Evolutionary conservation across 2,113 vertebrate genomes (phyloP), one percentile per base, ranked within the genome.

Genomic region (Carlito syrichta): DNA sequence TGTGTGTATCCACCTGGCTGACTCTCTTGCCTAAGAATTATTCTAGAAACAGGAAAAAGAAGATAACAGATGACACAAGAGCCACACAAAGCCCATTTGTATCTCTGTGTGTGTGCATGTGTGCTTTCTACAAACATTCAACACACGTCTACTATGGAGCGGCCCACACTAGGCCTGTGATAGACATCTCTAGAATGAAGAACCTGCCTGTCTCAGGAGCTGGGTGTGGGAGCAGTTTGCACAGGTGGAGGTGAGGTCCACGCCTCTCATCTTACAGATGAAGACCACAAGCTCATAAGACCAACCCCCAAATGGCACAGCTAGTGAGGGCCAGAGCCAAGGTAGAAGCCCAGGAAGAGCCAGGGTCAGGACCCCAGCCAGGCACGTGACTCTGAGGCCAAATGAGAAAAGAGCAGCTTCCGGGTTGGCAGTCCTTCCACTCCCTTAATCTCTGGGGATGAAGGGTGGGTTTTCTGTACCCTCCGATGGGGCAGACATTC

Each of bases 231-330:
- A 2, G 45, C 7, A 23, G 68, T 38, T 86, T n/a, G 30, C 35
- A 8, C 22, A 6, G 43, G 12, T 5, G 17, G 35, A 35, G 11
- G 32, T 25, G 58, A n/a, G 66, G 71, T 8, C 6, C 2, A 16
- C 0, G 3, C 35, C 2, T 0, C 14, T 30, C 22, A 3, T 10
- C 3, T 3, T 27, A 4, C n/a, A 30, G 38, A 19, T 5, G 19
- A 12, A 76, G 14, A n/a, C 3, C 0, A 0, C 0, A 79, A 17
- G 77, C 22, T 30, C 62, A 66, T 11, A 6, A 38, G 92, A 11
- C 5, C 3, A 40, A 9, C 3, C 5, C 38, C 50, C 14, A 1
- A 1, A 2, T 7, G 6, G n/a, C 35, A 3, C 3, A 45, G 11
- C n/a, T 1, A 0, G 19, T 9, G 2, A 1, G 16, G 1, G 2